Evolutionary conservation across 2,888 invertebrate genomes (phyloP), one percentile per base, ranked within the genome.

Genomic region (Eupithecia pulchellata): DNA sequence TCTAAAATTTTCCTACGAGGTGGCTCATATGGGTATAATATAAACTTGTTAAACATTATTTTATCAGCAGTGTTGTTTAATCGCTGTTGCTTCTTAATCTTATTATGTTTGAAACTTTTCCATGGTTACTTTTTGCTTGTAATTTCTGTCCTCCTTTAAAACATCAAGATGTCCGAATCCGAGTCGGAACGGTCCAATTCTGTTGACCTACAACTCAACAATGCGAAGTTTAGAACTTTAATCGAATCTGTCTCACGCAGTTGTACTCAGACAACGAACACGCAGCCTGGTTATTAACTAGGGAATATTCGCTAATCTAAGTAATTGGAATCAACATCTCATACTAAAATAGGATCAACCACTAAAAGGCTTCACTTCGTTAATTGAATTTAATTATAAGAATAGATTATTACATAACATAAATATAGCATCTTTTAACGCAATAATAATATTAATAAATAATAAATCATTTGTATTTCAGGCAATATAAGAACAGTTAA

Each of bases 181-280:
- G 11, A 52, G 2, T 47, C 4, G 52, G 52, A 25, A 4, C 52
- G 52, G 25, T 25, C 25, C 52, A 25, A 57, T 57, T 57, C 5
- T 29, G 29, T 60, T 60, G 58, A 20, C n/a, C 58, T 47, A 32
- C 17, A 29, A 57, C 57, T 57, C 9, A 17, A 60, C 58, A 60
- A 60, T n/a, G 4, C 30, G 30, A n/a, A 32, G 58, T 60, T 60
- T n/a, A 11, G 58, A 60, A 60, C n/a, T 60, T 60, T n/a, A 60
- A 60, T 60, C 58, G 58, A 32, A 60, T 60, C 58, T 60, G 58
- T 60, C 58, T 60, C 17, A 60, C 17, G 17, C 58, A 60, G 58
- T n/a, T 0, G 29, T n/a, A n/a, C n/a, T 29, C 29, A 17, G 20
- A 60, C 20, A n/a, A 60, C 58, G n/a, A 11, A 17, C 9, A 32